Evolutionary conservation across 2,888 invertebrate genomes (phyloP), one percentile per base, ranked within the genome.

Genomic region (Poecilobothrus nobilitatus): DNA sequence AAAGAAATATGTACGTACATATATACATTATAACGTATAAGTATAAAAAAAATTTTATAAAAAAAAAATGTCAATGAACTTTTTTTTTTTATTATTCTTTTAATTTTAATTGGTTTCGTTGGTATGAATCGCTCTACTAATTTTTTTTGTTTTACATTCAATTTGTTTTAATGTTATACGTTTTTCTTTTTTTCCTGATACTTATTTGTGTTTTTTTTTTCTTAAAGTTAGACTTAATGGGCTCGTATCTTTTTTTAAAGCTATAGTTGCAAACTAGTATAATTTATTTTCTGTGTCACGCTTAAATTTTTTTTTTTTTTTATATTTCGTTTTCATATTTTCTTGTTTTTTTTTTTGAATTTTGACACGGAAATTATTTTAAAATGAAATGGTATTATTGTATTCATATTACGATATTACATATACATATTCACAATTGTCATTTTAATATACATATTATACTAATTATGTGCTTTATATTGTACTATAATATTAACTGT

Each of bases 71-170:
- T 53, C 53, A 53, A 53, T 53, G 53, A 53, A 53, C 53, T 18
- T 53, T 53, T 53, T 53, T 53, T 53, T 53, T 53, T 53, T 53
- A n/a, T 18, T 53, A 15, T 18, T 53, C 1, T 53, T 53, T 53
- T 53, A 53, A 53, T 53, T 53, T 53, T 53, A 53, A 53, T 53
- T 53, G 53, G 53, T 53, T 53, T 53, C 53, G 53, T 53, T 53
- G 53, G 53, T 53, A 53, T 53, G 15, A 18, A 53, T 53, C 53
- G 53, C 53, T 53, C 53, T 53, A 53, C 53, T 53, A 53, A 53
- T 53, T 53, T 53, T n/a, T 53, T 53, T 41, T 53, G 15, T 53
- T 41, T 41, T 53, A 53, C 15, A 53, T 53, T 53, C n/a, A 53
- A 53, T 53, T 53, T 53, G 53, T 41, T 41, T 41, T 41, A 41